Evolutionary conservation across 2,888 invertebrate species (phyloP).

Genomic region (Deilephila porcellus): DNA sequence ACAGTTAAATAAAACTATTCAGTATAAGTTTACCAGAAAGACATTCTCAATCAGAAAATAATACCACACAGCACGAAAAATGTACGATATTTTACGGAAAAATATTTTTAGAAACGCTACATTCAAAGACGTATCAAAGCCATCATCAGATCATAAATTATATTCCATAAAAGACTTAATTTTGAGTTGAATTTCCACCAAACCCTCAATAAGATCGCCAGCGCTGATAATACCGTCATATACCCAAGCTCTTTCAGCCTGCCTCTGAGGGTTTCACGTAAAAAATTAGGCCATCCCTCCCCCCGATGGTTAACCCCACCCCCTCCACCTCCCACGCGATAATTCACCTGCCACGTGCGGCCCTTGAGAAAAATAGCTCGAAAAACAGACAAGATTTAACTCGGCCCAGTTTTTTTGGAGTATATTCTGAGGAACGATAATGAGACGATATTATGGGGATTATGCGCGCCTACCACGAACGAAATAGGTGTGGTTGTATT

Average conservation of each 20-base stretch:
- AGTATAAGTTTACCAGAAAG: no score
- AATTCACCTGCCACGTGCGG: constrained; percentile 66
- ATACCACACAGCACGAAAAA: no score
- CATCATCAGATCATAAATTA: constrained; percentile 27
- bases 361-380: constrained; percentile 84
- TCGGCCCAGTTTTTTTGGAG: constrained; percentile 60
- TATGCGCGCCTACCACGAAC: background rate
- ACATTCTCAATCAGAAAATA: no score
- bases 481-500: background rate
- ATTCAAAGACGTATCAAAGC: constrained; percentile 33
- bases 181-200: constrained; percentile 17
- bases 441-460: constrained; percentile 35
- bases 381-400: constrained; percentile 80
- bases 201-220: constrained; percentile 40
- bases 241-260: constrained; percentile 68
- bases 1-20: no score
- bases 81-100: no score
- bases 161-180: constrained; percentile 25
- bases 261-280: constrained; percentile 64
- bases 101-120: constrained; percentile 39
- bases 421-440: constrained; percentile 44
- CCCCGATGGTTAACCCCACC: constrained; percentile 50
- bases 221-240: constrained; percentile 45
- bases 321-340: constrained; percentile 52
- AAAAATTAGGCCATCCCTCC: constrained; percentile 78